Percentiles rank a stretch among this genome's conserved stretches.
phyloP scores from a whole-genome alignment of 2,888 invertebrate genomes.

The Drosophila koepferae region DNA sequence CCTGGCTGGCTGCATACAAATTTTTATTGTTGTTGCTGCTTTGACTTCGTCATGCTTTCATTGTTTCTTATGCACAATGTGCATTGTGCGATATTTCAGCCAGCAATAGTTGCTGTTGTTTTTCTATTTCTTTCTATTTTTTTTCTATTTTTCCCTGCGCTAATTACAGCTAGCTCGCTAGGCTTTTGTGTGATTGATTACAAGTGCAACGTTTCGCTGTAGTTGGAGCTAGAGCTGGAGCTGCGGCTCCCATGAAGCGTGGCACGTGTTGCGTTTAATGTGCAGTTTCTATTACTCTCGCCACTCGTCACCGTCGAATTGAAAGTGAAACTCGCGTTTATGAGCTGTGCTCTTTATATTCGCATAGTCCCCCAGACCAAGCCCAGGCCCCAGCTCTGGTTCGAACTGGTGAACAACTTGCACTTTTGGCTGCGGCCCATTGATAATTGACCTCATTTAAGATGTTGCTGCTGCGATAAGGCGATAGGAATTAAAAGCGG shows the following conservation, averaged over 20 bases:
- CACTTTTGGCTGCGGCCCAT: slow-evolving; percentile 71
- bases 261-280: slow-evolving; percentile 80
- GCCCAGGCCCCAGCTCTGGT: slow-evolving; percentile 16
- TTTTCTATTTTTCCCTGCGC: slow-evolving; percentile 74
- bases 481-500: slow-evolving; percentile 79
- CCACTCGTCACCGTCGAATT: slow-evolving; percentile 47
- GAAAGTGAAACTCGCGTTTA: slow-evolving; percentile 78
- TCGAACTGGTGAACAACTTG: slow-evolving; percentile 64
- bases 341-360: slow-evolving; percentile 53
- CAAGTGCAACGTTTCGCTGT: slow-evolving; percentile 66
- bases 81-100: slow-evolving; percentile 63
- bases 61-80: slow-evolving; percentile 68
- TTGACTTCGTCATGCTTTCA: slow-evolving; percentile 76
- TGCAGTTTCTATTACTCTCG: slow-evolving; percentile 82
- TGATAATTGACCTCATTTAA: slow-evolving; percentile 82
- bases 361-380: slow-evolving; percentile 11
- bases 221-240: slow-evolving; percentile 36
- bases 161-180: slow-evolving; percentile 66
- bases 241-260: slow-evolving; percentile 76
- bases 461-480: slow-evolving; percentile 70
- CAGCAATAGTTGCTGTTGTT: slow-evolving; percentile 24
- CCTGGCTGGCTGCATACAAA: slow-evolving; percentile 52
- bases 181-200: slow-evolving; percentile 79
- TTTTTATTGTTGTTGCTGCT: slow-evolving; percentile 39
- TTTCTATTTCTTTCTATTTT: slow-evolving; percentile 22